A percentile compares a stretch with the other conserved stretches of the same genome.
These are phyloP conservation scores for Semnopithecus entellus DNA, from an alignment of 2,113 vertebrate genomes.

Conservation along the genomic window DNA sequence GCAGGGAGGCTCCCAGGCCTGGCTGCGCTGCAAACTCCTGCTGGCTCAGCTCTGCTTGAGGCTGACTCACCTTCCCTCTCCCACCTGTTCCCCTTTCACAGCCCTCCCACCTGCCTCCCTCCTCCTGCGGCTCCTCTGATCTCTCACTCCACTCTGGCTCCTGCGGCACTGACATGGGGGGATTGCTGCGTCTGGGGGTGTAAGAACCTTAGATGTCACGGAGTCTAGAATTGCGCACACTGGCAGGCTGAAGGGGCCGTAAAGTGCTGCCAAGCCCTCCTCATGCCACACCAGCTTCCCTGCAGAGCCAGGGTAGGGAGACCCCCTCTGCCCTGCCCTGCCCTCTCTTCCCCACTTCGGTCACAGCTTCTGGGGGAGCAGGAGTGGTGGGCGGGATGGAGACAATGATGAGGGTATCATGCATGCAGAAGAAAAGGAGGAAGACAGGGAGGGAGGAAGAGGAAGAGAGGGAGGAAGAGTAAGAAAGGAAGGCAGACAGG, in stretches of 20 bases:
- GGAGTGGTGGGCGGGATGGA: background rate
- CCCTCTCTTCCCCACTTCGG: background rate
- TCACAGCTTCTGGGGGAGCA: background rate
- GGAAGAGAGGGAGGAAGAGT: no score
- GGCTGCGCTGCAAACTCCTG: background rate
- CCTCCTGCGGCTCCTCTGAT: background rate
- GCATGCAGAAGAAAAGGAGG: background rate
- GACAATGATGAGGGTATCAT: background rate
- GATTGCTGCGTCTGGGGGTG: background rate
- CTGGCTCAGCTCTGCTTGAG: background rate
- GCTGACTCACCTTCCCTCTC: conserved; percentile 74
- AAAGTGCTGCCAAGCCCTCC: background rate
- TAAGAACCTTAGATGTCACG: background rate
- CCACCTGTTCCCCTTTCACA: conserved; percentile 68
- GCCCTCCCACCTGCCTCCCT: conserved; percentile 73
- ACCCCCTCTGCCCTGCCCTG: background rate
- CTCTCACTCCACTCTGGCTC: background rate
- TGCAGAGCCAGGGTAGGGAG: background rate
- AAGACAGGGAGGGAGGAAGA: background rate
- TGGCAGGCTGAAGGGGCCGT: background rate
- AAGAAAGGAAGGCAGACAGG: no score
- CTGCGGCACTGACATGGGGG: background rate
- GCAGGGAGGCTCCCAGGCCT: background rate
- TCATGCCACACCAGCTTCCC: background rate
- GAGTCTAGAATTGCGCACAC: background rate